Conservation (phyloP, 2,797 vertebrate species). For the Lacerta bilineata region DNA sequence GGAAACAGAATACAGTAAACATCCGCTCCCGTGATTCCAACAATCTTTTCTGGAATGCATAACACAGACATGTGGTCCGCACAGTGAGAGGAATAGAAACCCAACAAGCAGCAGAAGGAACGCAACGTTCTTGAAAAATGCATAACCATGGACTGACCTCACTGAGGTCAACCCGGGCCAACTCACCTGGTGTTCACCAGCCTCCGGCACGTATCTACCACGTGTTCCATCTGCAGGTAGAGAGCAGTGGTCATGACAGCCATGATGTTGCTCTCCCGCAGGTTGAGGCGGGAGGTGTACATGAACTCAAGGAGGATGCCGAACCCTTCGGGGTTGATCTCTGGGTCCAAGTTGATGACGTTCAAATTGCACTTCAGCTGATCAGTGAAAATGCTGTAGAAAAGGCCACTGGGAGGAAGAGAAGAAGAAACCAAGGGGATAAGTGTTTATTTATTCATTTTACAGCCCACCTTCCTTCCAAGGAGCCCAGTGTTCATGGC, state of each 20-base stretch:
- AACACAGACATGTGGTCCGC: no score
- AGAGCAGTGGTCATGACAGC: conserved; percentile 92
- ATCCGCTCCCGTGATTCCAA: no score
- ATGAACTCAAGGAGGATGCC: conserved; percentile 96
- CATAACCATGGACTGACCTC: not conserved
- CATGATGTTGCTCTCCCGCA: conserved; percentile 90
- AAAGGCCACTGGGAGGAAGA: conserved; percentile 88
- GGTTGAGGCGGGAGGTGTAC: conserved; percentile 95
- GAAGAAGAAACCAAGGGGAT: not conserved
- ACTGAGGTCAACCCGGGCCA: not conserved
- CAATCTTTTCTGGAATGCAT: no score
- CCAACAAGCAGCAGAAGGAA: no score
- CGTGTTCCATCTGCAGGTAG: conserved; percentile 98
- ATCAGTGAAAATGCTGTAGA: conserved; percentile 96
- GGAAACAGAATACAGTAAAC: no score
- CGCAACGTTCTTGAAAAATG: no score
- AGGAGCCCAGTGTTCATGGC: no score
- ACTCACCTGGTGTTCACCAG: conserved; percentile 82
- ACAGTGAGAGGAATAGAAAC: no score
- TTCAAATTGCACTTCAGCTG: conserved; percentile 90
- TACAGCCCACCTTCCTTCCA: no score
- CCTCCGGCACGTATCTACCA: conserved; percentile 95
- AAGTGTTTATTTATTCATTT: not conserved
- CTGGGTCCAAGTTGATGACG: conserved; percentile 91
- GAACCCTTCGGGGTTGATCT: conserved; percentile 93